Base-by-base conservation (phyloP, 2,888 invertebrate genomes). In the Ennomos fuscantarius region DNA sequence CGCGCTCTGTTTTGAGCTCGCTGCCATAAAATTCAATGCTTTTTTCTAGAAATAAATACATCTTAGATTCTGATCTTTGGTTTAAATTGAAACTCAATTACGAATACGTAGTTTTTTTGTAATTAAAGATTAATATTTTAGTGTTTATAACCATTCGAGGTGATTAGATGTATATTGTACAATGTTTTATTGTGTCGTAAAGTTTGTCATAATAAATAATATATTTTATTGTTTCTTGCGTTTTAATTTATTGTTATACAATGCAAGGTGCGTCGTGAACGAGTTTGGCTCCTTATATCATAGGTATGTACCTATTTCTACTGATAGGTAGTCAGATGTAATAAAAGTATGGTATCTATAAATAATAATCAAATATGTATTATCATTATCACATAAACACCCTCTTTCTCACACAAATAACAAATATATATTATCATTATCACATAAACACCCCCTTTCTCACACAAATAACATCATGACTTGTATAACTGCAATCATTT, bases 1-100 rank as follows among this genome's bases (percentile, higher is more conserved):
- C 68, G 68, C 85, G 86, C 81, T 76, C 81, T 72, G 73, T 70
- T 81, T 78, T 74, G 69, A 74, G 69, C 71, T 68, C 63, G 56
- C 60, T 47, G 59, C 61, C 62, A 68, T 67, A 71, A 69, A 70
- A 62, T 65, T 24, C 6, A 24, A 66, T 62, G 48, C 60, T 51
- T 54, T 61, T 69, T 63, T 49, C 50, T 44, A 54, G 43, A 50
- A 34, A 24, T 24, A 24, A 57, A 52, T n/a, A 36, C 9, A 34
- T 49, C 32, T 45, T 48, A 56, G 59, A 56, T 53, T 47, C 33
- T 48, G 12, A 45, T 53, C 24, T 41, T 36, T 42, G 43, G 49
- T 51, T 61, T 48, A 9, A 39, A 12, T 34, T 47, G 8, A 31
- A 32, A 51, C 37, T 51, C 35, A 41, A 53, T 54, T 63, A 54